Base-by-base conservation (phyloP, 1,140 invertebrate species). In the Musca vetustissima region DNA sequence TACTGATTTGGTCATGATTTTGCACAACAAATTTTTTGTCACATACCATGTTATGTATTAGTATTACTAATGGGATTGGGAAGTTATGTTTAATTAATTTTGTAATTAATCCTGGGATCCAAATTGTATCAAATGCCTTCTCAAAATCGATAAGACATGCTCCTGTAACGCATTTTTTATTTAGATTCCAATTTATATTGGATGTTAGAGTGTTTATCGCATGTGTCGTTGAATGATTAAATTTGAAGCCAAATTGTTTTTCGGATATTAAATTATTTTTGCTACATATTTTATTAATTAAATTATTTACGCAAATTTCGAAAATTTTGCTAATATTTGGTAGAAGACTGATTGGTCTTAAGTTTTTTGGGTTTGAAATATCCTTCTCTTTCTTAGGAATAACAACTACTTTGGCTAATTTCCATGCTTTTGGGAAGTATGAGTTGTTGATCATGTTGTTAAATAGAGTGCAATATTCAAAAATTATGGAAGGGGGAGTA, bases 311-410 rank as follows among this genome's bases (percentile, higher is more conserved):
- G 13, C 19, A 15, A 24, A 65, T 24, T 65, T 65, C 61, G n/a
- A 65, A 65, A 2, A 65, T 24, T 49, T 65, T 48, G 32, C 36
- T 65, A 48, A 65, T 65, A 49, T 65, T 65, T 19, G 61, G 61
- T 14, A 48, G 36, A n/a, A 65, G 21, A 49, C 43, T 65, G 11
- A 65, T 65, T 9, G 43, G 9, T 15, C 61, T 15, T 47, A 65
- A 17, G 15, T 48, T 65, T 65, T 49, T 24, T 14, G 22, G 19
- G 6, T 47, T 52, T 9, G 13, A n/a, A 22, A 22, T 15, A 43
- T 66, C 36, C 22, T 66, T 50, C 11, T 66, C 43, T 43, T 22
- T 66, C 49, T 49, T 66, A 9, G 43, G 65, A 9, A 53, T 66
- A 13, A 52, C 21, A 6, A 50, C 49, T 2, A n/a, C 17, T 32